phyloP scores from a whole-genome alignment of 92 coral and sea anemone species.

The Parazoanthus darwini region DNA sequence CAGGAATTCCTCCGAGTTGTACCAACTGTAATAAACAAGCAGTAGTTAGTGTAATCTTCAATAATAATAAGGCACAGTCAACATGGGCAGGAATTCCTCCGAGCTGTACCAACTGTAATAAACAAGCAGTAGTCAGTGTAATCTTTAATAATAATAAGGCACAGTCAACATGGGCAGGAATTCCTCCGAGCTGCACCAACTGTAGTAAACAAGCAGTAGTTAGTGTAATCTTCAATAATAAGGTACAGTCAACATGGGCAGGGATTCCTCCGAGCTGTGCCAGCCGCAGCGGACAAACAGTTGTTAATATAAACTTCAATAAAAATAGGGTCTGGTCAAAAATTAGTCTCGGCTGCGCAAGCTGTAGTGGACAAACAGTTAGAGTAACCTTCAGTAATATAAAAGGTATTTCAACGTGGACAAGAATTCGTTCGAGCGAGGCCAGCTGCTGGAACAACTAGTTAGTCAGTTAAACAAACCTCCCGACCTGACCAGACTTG shows the following conservation, averaged over 20 bases:
- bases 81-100: constrained; percentile 45
- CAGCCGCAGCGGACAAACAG: constrained; percentile 43
- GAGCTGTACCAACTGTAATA: constrained; percentile 67
- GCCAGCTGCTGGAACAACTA: too few species aligned
- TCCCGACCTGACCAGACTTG: not conserved
- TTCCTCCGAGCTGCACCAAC: constrained; percentile 1
- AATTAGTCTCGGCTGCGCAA: not conserved
- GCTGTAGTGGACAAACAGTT: not conserved
- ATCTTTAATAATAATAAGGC: not conserved
- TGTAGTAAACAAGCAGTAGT: not conserved
- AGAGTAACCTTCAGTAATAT: not conserved
- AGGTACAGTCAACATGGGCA: not conserved
- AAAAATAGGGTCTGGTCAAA: too few species aligned
- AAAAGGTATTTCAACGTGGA: not conserved
- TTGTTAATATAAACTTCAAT: not conserved
- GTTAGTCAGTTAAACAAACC: not conserved
- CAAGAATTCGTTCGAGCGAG: constrained; percentile 52
- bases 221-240: not conserved
- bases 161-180: not conserved
- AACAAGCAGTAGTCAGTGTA: not conserved
- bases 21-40: constrained; percentile 54
- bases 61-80: too few species aligned
- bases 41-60: not conserved
- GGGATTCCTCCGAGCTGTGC: constrained; percentile 69
- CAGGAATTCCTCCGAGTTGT: constrained; percentile 63